Conservation (phyloP, 1,140 invertebrate genomes). For the Neuroterus valhalla region DNA sequence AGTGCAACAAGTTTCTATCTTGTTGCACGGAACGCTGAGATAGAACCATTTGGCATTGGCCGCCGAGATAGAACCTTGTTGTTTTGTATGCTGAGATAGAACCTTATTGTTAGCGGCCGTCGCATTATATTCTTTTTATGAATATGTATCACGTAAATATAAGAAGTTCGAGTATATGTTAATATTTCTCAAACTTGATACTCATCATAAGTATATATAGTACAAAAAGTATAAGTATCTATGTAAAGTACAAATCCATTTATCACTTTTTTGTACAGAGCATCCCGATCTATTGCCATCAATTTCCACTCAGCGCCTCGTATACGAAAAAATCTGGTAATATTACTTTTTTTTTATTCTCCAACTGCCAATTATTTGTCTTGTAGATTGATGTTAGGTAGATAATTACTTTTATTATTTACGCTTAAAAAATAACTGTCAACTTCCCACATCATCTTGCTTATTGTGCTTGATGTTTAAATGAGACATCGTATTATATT, state of each 20-base stretch:
- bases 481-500: neutral
- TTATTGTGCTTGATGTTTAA: neutral
- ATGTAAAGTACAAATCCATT: constrained; percentile 1
- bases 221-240: too few species aligned
- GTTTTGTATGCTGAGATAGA: too few species aligned
- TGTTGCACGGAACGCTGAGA: too few species aligned
- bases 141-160: too few species aligned
- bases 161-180: neutral
- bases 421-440: neutral
- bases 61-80: too few species aligned
- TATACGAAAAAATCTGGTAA: constrained; percentile 20
- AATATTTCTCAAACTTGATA: neutral
- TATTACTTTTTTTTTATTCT: constrained; percentile 12
- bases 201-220: neutral
- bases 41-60: too few species aligned
- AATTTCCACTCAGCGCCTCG: constrained; percentile 19
- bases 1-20: too few species aligned
- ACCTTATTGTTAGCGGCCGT: too few species aligned
- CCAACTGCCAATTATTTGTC: constrained; percentile 17
- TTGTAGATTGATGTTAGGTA: constrained; percentile 10
- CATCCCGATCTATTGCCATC: neutral
- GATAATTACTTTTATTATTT: constrained; percentile 15
- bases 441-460: constrained; percentile 16
- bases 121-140: too few species aligned
- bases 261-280: neutral